Evolutionary conservation across 2,888 invertebrate genomes (phyloP).

Genomic region (Amorpha juglandis): DNA sequence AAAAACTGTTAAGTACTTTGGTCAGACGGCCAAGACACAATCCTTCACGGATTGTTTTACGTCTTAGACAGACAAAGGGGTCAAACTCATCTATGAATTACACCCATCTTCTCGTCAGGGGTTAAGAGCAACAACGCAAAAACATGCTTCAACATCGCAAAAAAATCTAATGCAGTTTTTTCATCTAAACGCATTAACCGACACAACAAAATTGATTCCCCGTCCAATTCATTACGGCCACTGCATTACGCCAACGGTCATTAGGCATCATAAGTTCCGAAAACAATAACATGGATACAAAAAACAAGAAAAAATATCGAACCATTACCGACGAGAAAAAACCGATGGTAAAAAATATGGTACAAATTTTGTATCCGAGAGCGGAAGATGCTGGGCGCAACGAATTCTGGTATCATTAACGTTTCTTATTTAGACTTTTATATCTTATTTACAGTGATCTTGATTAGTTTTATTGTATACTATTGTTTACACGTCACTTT

Average conservation of each 20-base stretch:
- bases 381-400: slow-evolving; percentile 74
- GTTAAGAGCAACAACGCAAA: neutral
- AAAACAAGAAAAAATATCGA: slow-evolving; percentile 36
- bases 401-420: slow-evolving; percentile 76
- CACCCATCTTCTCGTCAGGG: too few species aligned
- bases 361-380: slow-evolving; percentile 70
- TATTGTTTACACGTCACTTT: neutral
- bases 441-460: slow-evolving; percentile 48
- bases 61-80: too few species aligned
- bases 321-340: slow-evolving; percentile 26
- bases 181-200: slow-evolving; percentile 1
- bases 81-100: too few species aligned
- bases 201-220: slow-evolving; percentile 39
- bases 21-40: too few species aligned
- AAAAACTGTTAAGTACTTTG: too few species aligned
- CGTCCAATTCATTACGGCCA: slow-evolving; percentile 42
- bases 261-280: slow-evolving; percentile 41
- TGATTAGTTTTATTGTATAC: slow-evolving; percentile 2
- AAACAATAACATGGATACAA: slow-evolving; percentile 42
- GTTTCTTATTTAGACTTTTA: slow-evolving; percentile 60
- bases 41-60: too few species aligned
- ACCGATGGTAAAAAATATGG: slow-evolving; percentile 35
- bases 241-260: slow-evolving; percentile 43
- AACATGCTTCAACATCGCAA: neutral
- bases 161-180: neutral